Percentiles rank a stretch among this genome's conserved stretches.
Conservation (phyloP, 2,797 vertebrate genomes). For the Schizopygopsis pylzovi region DNA sequence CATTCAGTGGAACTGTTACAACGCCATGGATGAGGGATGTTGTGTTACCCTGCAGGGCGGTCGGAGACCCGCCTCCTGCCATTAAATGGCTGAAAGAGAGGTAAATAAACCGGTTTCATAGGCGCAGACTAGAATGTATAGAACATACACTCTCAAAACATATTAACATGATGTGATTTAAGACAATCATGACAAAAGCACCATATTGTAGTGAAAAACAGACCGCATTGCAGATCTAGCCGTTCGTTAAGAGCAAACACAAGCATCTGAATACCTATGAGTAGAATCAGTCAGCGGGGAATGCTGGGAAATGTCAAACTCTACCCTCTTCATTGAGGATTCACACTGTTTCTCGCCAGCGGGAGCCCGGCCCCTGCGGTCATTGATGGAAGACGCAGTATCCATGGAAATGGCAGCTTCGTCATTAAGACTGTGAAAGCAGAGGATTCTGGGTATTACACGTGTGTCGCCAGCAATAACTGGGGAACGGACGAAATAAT, state of each 20-base stretch:
- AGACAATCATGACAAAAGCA: neutral
- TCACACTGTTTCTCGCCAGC: constrained; percentile 77
- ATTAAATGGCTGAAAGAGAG: constrained; percentile 98
- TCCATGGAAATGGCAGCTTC: constrained; percentile 95
- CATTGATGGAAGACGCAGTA: constrained; percentile 91
- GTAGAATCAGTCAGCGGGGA: constrained; percentile 23
- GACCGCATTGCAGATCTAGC: constrained; percentile 1
- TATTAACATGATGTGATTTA: neutral
- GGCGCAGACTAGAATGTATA: neutral
- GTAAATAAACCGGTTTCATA: constrained; percentile 75
- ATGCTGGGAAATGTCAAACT: constrained; percentile 45
- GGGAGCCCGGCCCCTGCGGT: constrained; percentile 91
- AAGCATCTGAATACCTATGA: constrained; percentile 19
- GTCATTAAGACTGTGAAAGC: constrained; percentile 95
- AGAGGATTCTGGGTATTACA: constrained; percentile 97
- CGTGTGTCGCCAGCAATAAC: constrained; percentile 93
- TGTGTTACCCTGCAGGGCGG: constrained; percentile 91
- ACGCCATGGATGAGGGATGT: constrained; percentile 99
- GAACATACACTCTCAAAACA: neutral
- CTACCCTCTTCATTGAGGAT: constrained; percentile 37
- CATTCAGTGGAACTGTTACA: constrained; percentile 94
- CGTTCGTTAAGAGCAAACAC: neutral
- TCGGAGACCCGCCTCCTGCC: constrained; percentile 93
- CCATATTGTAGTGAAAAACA: neutral
- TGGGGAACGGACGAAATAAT: constrained; percentile 95